Evolutionary conservation across 2,888 invertebrate species (phyloP), one percentile per base, ranked within the genome.

Genomic region (Sinohyriopsis cumingii): DNA sequence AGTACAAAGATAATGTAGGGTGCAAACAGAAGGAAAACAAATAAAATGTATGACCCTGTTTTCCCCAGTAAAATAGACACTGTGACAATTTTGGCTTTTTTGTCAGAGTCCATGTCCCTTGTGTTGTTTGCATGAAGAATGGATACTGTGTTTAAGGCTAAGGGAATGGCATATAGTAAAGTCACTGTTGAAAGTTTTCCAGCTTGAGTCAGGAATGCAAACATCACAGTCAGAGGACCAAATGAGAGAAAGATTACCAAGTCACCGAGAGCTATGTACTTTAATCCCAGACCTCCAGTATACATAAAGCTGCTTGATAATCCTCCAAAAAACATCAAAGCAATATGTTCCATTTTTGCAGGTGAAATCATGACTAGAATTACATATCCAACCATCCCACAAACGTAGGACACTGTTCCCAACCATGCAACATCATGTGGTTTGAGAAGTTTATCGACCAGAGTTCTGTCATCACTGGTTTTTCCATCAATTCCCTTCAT

Each of bases 71-170:
- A 91, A 86, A 98, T 97, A n/a, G 98, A 97, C 83, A 98, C 91
- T 22, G 98, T 98, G 0, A 98, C 96, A 84, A 97, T 97, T 76
- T 97, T 97, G 63, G 95, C 97, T 88, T 93, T 93, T 75, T 94
- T 93, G 87, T 98, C 98, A 72, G 94, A 94, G 86, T 96, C 96
- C 80, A 95, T 93, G 91, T 98, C 97, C 80, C 97, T 93, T 0
- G 97, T 96, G 89, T 98, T 98, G 89, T 98, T 98, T 86, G 96
- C 95, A 89, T 98, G 98, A 70, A 98, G 91, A 86, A 98, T 97
- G 65, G 97, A 97, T 90, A 97, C 98, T 2, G 97, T 97, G 86
- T 97, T 97, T 28, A 98, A 91, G 18, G 98, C 97, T 75, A 98
- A 91, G 9, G 98, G 98, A 84, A 98, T 94, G 33, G 97, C 97